Evolutionary conservation across 2,888 invertebrate genomes (phyloP).

Genomic region (Tetragnatha montana): DNA sequence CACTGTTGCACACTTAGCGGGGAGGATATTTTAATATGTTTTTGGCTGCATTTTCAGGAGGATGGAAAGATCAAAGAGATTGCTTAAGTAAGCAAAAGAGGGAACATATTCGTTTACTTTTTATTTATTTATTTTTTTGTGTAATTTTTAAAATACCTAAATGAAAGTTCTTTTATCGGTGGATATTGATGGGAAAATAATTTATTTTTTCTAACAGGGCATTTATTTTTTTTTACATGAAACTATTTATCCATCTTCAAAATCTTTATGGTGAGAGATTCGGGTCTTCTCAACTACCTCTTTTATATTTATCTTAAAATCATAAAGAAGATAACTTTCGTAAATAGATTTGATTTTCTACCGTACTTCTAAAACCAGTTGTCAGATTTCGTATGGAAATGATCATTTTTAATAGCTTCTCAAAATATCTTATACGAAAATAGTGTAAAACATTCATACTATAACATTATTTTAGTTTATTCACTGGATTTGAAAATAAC

Average conservation of each 20-base stretch:
- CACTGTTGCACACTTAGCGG: conserved; percentile 21
- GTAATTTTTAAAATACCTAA: background rate
- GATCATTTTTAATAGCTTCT: no score
- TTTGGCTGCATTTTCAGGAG: background rate
- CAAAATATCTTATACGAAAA: background rate
- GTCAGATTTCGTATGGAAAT: background rate
- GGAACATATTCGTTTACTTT: background rate
- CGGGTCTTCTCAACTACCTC: no score
- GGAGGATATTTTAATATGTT: conserved; percentile 9
- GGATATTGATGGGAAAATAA: background rate
- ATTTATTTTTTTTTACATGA: background rate
- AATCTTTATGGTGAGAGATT: no score
- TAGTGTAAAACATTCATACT: no score
- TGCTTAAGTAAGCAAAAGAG: conserved; percentile 6
- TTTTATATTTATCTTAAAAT: no score
- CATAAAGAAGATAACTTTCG: no score
- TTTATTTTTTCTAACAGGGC: background rate
- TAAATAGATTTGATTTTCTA: background rate
- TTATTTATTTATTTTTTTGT: background rate
- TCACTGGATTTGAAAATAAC: no score
- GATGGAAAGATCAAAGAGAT: conserved; percentile 17
- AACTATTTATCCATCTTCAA: no score
- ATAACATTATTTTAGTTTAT: no score
- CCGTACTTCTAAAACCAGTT: background rate
- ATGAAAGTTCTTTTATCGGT: background rate